Conservation (phyloP, 2,797 vertebrate genomes). For the Acipenser ruthenus region DNA sequence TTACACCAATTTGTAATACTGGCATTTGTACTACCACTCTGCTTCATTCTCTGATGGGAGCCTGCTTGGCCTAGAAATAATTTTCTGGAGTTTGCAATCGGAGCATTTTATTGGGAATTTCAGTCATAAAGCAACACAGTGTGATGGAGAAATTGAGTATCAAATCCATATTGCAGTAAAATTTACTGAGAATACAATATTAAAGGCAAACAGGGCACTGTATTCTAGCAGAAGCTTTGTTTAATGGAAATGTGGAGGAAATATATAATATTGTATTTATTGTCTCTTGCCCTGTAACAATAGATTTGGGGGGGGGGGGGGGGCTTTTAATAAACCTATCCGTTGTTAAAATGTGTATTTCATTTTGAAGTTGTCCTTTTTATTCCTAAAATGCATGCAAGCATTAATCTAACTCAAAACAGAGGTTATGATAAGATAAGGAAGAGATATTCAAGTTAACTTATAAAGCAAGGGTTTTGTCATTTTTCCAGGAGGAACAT, state of each 20-base stretch:
- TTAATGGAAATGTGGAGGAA: constrained; percentile 10
- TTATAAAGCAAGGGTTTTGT: neutral
- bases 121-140: no score
- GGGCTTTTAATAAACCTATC: neutral
- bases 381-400: constrained; percentile 20
- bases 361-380: neutral
- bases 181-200: constrained; percentile 19
- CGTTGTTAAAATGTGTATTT: no score
- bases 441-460: neutral
- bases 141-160: no score
- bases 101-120: no score
- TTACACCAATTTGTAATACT: no score
- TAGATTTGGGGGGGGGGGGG: no score
- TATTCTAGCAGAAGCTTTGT: constrained; percentile 13
- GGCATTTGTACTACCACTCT: no score
- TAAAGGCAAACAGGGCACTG: constrained; percentile 20
- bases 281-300: neutral
- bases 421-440: neutral
- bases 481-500: neutral
- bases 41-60: no score
- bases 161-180: no score
- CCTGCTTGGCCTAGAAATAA: no score
- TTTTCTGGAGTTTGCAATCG: no score
- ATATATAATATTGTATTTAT: constrained; percentile 8
- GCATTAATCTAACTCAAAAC: neutral